phyloP scores from a whole-genome alignment of 2,113 vertebrate genomes.

The Phylloscopus trochiloides region DNA sequence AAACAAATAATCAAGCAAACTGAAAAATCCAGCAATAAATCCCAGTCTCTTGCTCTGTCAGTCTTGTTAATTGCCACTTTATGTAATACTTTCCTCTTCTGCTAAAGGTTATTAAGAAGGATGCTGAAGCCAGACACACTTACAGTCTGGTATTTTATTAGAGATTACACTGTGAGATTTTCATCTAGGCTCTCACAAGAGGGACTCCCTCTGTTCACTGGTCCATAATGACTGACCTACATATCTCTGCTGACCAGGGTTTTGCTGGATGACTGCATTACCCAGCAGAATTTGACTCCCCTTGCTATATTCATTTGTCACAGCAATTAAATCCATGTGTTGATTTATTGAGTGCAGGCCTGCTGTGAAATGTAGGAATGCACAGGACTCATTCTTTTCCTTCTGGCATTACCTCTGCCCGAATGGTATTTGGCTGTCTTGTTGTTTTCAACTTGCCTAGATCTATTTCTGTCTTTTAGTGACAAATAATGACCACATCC shows the following conservation, averaged over 20 bases:
- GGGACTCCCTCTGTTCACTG: constrained; percentile 9
- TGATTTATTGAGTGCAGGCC: constrained; percentile 7
- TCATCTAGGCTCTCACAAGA: neutral
- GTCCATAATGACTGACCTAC: constrained; percentile 53
- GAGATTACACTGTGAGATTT: constrained; percentile 19
- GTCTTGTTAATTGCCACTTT: constrained; percentile 39
- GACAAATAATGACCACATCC: neutral
- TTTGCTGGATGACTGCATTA: constrained; percentile 30
- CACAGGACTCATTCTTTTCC: neutral
- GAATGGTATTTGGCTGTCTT: neutral
- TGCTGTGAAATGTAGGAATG: neutral
- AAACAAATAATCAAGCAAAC: neutral
- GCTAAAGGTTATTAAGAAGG: constrained; percentile 16
- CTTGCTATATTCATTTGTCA: constrained; percentile 18
- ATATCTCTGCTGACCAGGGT: neutral
- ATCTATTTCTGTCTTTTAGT: neutral
- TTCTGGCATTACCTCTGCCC: neutral
- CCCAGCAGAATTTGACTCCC: neutral
- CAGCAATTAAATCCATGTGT: constrained; percentile 48
- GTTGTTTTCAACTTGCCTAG: neutral
- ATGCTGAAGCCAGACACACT: neutral
- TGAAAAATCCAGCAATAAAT: neutral
- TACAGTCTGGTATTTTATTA: neutral
- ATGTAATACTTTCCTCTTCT: constrained; percentile 17
- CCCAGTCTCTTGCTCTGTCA: neutral